Evolutionary conservation across 2,888 invertebrate species (phyloP).

Genomic region (Trilocha varians): DNA sequence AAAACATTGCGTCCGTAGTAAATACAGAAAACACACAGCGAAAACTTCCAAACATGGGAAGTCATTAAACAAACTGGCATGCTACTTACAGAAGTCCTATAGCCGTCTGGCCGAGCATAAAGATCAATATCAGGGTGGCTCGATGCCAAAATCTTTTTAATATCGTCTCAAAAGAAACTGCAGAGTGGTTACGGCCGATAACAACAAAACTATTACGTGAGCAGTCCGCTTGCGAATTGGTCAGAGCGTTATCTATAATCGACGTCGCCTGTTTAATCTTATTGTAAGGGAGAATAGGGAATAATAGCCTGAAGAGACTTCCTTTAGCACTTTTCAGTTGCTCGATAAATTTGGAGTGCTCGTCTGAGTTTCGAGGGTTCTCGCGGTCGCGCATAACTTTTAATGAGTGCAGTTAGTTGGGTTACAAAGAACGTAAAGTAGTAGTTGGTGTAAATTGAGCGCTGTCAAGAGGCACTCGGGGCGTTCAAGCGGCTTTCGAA

Average conservation of each 20-base stretch:
- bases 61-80: slow-evolving; percentile 65
- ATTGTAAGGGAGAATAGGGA: slow-evolving; percentile 59
- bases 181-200: slow-evolving; percentile 64
- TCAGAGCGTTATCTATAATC: slow-evolving; percentile 41
- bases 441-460: slow-evolving; percentile 39
- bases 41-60: slow-evolving; percentile 64
- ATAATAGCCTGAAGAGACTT: slow-evolving; percentile 51
- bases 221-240: slow-evolving; percentile 52
- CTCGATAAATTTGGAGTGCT: slow-evolving; percentile 50
- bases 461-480: slow-evolving; percentile 21
- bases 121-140: slow-evolving; percentile 70
- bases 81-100: slow-evolving; percentile 61
- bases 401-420: slow-evolving; percentile 54
- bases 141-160: slow-evolving; percentile 71
- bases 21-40: slow-evolving; percentile 38
- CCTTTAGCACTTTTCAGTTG: slow-evolving; percentile 54
- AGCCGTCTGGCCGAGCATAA: slow-evolving; percentile 67
- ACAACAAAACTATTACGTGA: slow-evolving; percentile 68
- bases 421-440: slow-evolving; percentile 42
- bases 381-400: slow-evolving; percentile 55
- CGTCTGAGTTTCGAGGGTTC: slow-evolving; percentile 45
- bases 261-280: slow-evolving; percentile 55
- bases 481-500: background rate
- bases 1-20: background rate
- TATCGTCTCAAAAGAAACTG: slow-evolving; percentile 62